Percentiles rank a stretch among this genome's conserved stretches.
phyloP scores from a whole-genome alignment of 1,140 invertebrate species.

The Eriosoma lanigerum region DNA sequence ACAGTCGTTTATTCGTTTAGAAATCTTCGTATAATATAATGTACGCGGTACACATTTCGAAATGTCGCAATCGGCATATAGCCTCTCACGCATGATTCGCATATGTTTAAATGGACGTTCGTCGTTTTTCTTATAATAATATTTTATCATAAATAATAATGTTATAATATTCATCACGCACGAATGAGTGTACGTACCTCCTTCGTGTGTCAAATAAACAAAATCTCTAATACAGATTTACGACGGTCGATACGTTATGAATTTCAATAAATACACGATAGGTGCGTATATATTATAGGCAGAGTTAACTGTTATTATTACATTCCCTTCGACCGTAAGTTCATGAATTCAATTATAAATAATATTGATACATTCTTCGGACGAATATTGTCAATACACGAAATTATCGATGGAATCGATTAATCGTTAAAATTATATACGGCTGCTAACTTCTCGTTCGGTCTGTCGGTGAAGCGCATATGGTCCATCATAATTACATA shows the following conservation, averaged over 20 bases:
- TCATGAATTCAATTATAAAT: too few species aligned
- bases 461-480: neutral
- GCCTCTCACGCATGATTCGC: slow-evolving; percentile 9
- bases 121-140: neutral
- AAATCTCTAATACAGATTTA: neutral
- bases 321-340: too few species aligned
- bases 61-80: too few species aligned
- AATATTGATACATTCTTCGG: too few species aligned
- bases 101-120: neutral
- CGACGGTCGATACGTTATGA: neutral
- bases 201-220: slow-evolving; percentile 1
- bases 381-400: too few species aligned
- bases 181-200: neutral
- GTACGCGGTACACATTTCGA: too few species aligned
- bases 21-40: neutral
- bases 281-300: too few species aligned
- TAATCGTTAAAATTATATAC: neutral
- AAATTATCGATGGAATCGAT: too few species aligned
- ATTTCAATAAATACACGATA: slow-evolving; percentile 1
- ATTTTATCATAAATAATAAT: neutral
- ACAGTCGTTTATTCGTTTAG: slow-evolving; percentile 15
- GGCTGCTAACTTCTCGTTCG: neutral
- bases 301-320: too few species aligned
- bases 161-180: slow-evolving; percentile 17
- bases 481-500: neutral